phyloP scores from a whole-genome alignment of 2,888 invertebrate genomes.

The Neoaliturus tenellus region DNA sequence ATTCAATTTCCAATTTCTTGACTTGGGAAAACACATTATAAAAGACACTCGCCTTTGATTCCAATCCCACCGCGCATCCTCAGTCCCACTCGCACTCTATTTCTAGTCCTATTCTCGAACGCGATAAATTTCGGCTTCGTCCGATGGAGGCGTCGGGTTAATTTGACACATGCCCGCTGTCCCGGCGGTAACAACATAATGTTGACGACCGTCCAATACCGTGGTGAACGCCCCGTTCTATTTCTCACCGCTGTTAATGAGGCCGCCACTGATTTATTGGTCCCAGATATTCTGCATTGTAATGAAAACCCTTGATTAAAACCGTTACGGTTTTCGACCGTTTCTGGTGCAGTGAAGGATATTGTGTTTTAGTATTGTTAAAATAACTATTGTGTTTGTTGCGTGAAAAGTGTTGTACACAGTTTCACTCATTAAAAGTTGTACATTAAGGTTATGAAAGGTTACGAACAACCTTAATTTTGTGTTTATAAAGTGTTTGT shows the following conservation, averaged over 20 bases:
- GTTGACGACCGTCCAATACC: conserved; percentile 4
- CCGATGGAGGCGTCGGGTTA: conserved; percentile 28
- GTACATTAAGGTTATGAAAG: too few relatives aligned
- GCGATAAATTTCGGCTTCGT: conserved; percentile 1
- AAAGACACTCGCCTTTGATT: too few relatives aligned
- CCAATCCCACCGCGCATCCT: too few relatives aligned
- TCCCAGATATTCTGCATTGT: conserved; percentile 30
- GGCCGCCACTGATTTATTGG: conserved; percentile 8
- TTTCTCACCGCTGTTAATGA: conserved; percentile 20
- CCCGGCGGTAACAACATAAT: conserved; percentile 5
- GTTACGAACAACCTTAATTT: too few relatives aligned
- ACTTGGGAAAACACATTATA: too few relatives aligned
- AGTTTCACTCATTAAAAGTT: too few relatives aligned
- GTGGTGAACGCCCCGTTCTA: neutral
- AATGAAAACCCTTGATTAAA: conserved; percentile 22
- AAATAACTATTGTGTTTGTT: too few relatives aligned
- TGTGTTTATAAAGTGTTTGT: too few relatives aligned
- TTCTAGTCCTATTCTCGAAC: neutral
- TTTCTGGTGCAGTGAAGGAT: neutral
- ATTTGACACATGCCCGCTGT: neutral
- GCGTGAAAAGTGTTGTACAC: too few relatives aligned
- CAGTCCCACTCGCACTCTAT: too few relatives aligned
- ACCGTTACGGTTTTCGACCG: neutral
- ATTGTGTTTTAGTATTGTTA: too few relatives aligned
- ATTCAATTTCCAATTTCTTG: neutral